phyloP scores from a whole-genome alignment of 2,113 vertebrate genomes.

The Saguinus midas region DNA sequence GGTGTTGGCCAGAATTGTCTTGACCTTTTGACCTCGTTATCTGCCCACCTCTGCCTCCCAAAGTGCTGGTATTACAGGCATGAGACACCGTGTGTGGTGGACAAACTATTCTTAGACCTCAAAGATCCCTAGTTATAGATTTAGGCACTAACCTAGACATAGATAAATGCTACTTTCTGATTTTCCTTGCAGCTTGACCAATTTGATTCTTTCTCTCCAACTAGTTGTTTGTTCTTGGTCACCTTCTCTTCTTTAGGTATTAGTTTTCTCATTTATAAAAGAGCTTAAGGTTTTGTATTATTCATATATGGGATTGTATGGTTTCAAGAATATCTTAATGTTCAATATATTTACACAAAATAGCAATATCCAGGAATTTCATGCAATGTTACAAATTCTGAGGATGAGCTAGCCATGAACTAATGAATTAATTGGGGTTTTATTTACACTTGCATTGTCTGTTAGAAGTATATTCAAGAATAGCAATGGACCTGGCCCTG shows the following conservation, averaged over 20 bases:
- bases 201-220: background rate
- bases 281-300: background rate
- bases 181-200: conserved; percentile 4
- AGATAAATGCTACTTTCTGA: background rate
- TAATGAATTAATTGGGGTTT: conserved; percentile 33
- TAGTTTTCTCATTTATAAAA: conserved; percentile 29
- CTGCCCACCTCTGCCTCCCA: too few relatives aligned
- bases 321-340: conserved; percentile 3
- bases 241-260: background rate
- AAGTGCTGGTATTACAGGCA: too few relatives aligned
- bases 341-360: conserved; percentile 16
- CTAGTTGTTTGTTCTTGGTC: background rate
- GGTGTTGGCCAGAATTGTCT: too few relatives aligned
- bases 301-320: background rate
- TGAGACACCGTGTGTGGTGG: too few relatives aligned
- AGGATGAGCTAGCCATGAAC: background rate
- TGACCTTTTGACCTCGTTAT: too few relatives aligned
- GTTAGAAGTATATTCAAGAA: conserved; percentile 17
- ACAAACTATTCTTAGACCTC: background rate
- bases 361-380: background rate
- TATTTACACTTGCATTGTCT: background rate
- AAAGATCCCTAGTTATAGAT: background rate
- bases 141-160: background rate
- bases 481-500: background rate
- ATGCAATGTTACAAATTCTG: background rate